A percentile compares a stretch with the other conserved stretches of the same genome.
These are phyloP conservation scores for Drosophila paramelanica DNA, from an alignment of 2,888 invertebrate species.

Conservation along the genomic window DNA sequence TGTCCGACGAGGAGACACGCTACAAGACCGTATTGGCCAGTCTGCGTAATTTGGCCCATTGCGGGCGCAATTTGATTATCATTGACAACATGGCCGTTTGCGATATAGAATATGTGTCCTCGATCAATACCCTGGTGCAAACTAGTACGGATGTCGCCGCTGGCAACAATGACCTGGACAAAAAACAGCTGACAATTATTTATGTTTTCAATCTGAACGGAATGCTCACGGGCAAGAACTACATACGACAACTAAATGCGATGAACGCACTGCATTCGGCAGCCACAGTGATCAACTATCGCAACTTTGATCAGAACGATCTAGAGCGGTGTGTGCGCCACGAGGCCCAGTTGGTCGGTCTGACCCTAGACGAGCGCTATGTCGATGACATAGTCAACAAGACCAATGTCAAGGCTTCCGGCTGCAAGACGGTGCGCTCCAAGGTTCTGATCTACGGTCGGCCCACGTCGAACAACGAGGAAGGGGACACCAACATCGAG, in stretches of 20 bases:
- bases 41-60: conserved; percentile 65
- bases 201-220: conserved; percentile 80
- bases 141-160: conserved; percentile 14
- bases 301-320: conserved; percentile 61
- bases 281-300: conserved; percentile 71
- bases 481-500: too few relatives aligned
- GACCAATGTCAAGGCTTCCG: conserved; percentile 69
- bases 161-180: neutral
- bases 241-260: conserved; percentile 34
- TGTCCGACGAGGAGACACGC: conserved; percentile 24
- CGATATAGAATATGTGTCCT: conserved; percentile 61
- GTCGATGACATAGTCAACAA: conserved; percentile 69
- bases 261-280: conserved; percentile 44
- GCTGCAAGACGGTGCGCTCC: conserved; percentile 82
- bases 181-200: conserved; percentile 68
- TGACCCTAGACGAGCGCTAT: conserved; percentile 54
- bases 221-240: conserved; percentile 35
- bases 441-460: conserved; percentile 76
- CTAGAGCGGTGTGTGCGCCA: conserved; percentile 75
- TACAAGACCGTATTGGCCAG: conserved; percentile 37
- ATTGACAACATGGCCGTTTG: conserved; percentile 77
- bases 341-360: conserved; percentile 59
- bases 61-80: conserved; percentile 82
- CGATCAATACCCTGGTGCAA: conserved; percentile 58
- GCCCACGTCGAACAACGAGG: neutral